Evolutionary conservation across 2,113 vertebrate genomes (phyloP).

Genomic region (Perognathus longimembris): DNA sequence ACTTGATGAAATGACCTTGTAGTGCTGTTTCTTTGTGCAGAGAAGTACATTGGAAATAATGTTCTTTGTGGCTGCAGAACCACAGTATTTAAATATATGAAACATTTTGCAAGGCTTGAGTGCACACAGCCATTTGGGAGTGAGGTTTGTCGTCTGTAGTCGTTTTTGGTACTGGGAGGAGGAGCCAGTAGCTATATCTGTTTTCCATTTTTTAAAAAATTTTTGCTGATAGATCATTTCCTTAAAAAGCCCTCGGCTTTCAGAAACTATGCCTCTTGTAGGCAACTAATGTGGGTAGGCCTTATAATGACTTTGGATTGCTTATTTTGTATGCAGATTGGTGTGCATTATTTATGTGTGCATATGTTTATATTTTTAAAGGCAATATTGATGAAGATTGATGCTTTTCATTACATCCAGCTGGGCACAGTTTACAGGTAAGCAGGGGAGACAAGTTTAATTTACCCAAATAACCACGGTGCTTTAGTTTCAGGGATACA

Average conservation of each 20-base stretch:
- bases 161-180: neutral
- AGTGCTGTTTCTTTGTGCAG: neutral
- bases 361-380: constrained; percentile 72
- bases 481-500: neutral
- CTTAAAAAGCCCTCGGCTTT: neutral
- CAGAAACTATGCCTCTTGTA: neutral
- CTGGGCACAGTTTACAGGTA: constrained; percentile 90
- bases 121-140: too few relatives aligned
- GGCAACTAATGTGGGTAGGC: neutral
- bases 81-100: neutral
- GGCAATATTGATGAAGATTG: constrained; percentile 98
- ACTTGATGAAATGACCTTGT: neutral
- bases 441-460: constrained; percentile 66
- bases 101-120: neutral
- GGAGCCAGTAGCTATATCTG: neutral
- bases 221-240: neutral
- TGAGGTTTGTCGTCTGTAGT: neutral
- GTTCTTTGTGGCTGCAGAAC: neutral
- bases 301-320: neutral
- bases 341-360: rapidly evolving
- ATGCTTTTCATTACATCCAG: constrained; percentile 99
- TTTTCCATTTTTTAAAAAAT: neutral
- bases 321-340: neutral
- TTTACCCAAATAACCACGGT: neutral
- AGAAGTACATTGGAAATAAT: neutral